These are phyloP conservation scores for Acrocephalus kingi DNA, from an alignment of 2,113 vertebrate genomes.

Conservation along the genomic window DNA sequence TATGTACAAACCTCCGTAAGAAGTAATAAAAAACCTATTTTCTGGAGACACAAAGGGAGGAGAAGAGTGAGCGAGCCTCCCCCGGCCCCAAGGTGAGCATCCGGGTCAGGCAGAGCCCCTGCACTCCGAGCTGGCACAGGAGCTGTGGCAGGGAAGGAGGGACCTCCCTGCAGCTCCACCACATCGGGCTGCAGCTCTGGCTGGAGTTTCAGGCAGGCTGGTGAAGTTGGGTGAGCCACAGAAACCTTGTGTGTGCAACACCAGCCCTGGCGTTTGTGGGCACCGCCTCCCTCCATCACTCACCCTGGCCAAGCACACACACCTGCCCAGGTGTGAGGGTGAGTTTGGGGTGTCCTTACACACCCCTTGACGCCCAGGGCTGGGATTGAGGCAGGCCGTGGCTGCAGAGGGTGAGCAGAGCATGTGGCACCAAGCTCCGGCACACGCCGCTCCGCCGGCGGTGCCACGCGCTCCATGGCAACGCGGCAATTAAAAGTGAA, in stretches of 20 bases:
- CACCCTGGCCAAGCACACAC: not conserved
- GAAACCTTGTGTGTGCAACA: not conserved
- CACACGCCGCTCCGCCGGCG: not conserved
- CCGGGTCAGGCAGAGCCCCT: not conserved
- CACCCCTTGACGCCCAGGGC: accelerated
- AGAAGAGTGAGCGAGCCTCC: not conserved
- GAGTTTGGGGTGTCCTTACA: not conserved
- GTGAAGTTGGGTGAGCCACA: accelerated
- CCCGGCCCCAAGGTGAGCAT: not conserved
- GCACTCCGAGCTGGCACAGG: not conserved
- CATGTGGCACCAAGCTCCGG: accelerated
- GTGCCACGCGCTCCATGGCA: not conserved
- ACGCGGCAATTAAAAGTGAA: constrained; percentile 49
- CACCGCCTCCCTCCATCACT: not conserved
- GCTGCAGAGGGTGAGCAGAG: not conserved
- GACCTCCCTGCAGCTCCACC: not conserved
- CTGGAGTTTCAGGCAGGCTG: not conserved
- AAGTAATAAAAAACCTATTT: constrained; percentile 96
- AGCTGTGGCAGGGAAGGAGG: not conserved
- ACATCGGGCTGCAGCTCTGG: not conserved
- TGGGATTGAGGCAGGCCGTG: accelerated
- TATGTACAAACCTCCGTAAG: constrained; percentile 96
- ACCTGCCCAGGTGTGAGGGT: not conserved
- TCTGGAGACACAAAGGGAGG: constrained; percentile 79
- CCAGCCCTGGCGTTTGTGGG: not conserved